Percentiles rank a stretch among this genome's conserved stretches.
Evolutionary conservation across 2,888 invertebrate genomes (phyloP).

Genomic region (Cepaea hortensis): DNA sequence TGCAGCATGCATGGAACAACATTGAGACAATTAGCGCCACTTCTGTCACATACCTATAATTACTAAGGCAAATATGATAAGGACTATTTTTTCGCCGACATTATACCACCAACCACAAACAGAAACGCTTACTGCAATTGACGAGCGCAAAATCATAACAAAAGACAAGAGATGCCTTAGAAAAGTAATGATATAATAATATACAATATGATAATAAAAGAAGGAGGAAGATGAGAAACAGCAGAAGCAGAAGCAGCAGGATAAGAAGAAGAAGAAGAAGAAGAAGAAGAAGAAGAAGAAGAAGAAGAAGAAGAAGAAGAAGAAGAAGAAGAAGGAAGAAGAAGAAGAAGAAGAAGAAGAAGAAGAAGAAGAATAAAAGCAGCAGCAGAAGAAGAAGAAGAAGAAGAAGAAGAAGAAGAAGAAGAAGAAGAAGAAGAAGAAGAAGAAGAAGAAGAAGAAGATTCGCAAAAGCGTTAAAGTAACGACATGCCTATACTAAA

Average conservation of each 20-base stretch:
- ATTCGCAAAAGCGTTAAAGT: no score
- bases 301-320: background rate
- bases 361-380: background rate
- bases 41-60: no score
- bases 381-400: background rate
- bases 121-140: background rate
- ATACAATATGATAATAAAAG: no score
- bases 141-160: background rate
- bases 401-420: background rate
- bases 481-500: no score
- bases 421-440: background rate
- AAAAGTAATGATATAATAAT: no score
- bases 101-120: no score
- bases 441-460: background rate
- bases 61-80: no score
- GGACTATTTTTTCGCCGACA: no score
- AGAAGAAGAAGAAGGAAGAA: background rate
- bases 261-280: background rate
- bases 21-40: no score
- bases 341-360: background rate
- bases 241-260: background rate
- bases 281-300: background rate
- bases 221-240: background rate
- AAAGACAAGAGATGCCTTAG: background rate
- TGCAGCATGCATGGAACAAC: no score